Evolutionary conservation across 2,113 vertebrate species (phyloP).

Genomic region (Neofelis nebulosa): DNA sequence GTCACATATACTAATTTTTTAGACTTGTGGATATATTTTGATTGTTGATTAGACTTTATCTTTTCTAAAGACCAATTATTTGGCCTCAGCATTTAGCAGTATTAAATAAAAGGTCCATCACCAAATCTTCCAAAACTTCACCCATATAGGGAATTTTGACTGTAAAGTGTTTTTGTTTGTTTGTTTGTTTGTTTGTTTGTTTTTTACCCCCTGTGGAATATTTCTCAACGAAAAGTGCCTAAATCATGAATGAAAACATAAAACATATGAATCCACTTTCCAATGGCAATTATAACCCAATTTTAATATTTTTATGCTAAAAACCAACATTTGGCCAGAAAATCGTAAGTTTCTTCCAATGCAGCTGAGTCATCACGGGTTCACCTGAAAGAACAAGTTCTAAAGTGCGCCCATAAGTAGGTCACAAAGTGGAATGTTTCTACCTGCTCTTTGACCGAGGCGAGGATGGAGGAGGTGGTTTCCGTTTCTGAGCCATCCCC

Average conservation of each 20-base stretch:
- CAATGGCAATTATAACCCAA: background rate
- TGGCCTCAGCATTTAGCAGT: background rate
- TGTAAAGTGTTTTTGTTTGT: background rate
- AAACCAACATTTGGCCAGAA: background rate
- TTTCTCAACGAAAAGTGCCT: background rate
- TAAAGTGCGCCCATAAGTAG: background rate
- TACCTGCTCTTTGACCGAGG: constrained; percentile 99
- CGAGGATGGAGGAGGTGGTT: constrained; percentile 97
- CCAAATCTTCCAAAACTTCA: background rate
- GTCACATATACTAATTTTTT: background rate
- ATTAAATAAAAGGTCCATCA: background rate
- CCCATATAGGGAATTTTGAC: background rate
- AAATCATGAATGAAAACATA: background rate
- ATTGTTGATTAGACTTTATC: background rate
- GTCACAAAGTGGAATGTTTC: background rate
- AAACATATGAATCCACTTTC: no score
- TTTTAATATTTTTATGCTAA: background rate
- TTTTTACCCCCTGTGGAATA: background rate
- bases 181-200: background rate
- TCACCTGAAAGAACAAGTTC: background rate
- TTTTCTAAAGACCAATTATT: constrained; percentile 22
- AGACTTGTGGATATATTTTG: background rate
- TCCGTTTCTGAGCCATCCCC: constrained; percentile 95
- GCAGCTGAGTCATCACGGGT: background rate
- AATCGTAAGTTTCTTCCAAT: background rate